Evolutionary conservation across 2,797 vertebrate genomes (phyloP), one percentile per base, ranked within the genome.

Genomic region (Rachycentron canadum): DNA sequence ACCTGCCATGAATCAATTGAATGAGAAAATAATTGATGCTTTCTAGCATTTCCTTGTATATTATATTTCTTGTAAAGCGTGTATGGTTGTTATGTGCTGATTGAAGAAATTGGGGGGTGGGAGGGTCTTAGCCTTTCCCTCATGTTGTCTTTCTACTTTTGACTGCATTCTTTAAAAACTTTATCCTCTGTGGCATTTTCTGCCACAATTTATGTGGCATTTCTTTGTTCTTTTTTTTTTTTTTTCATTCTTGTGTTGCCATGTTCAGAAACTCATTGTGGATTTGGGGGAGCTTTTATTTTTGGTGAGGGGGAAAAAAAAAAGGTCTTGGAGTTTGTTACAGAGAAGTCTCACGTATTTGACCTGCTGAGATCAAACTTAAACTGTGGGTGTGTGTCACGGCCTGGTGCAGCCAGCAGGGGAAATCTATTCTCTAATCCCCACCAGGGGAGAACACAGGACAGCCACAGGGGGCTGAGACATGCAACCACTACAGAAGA

Each of bases 351-450:
- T 83, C 13, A 6, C 34, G 62, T 73, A 13, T 72, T 67, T 62
- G 73, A 86, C 79, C 72, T 53, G 65, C 85, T 64, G 82, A 67
- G 81, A 90, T 89, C 78, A 90, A 87, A 82, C 79, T 49, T 19
- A 73, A n/a, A 50, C 61, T 38, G 23, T 47, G 55, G 28, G 58
- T 74, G 72, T 79, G 68, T 81, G 78, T 75, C 82, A 67, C n/a
- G 59, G 63, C 77, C 65, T 8, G 9, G 58, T 65, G 66, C 66
- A 57, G 26, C 63, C 84, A 83, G 55, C 50, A 47, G 72, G 76
- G 59, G 66, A 69, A 73, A 71, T 63, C 68, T 85, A 32, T 79
- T 77, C 81, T 86, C 50, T 80, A 14, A 82, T 69, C 61, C 83
- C 26, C 66, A 65, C 38, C 67, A 63, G 73, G 64, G 73, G 64